Evolutionary conservation across 2,113 vertebrate genomes (phyloP), one percentile per base, ranked within the genome.

Genomic region (Sisor rabdophorus): DNA sequence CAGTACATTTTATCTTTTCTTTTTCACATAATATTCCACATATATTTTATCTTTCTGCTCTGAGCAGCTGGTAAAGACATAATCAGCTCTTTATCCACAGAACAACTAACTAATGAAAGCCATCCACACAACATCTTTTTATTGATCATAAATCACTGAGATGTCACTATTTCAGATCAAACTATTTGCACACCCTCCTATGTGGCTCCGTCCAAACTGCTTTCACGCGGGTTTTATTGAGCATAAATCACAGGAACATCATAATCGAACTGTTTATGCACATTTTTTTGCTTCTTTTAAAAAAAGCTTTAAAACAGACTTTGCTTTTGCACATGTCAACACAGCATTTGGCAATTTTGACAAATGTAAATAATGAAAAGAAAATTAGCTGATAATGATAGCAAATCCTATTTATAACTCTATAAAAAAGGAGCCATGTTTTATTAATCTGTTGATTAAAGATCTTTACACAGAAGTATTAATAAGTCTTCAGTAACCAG

Each of bases 71-170:
- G 60, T 72, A 77, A 73, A 72, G 76, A 80, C 61, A 75, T 80
- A 80, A 79, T 81, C 84, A 84, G 78, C 65, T 60, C 85, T 81
- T 24, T 87, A 85, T 84, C 85, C 83, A 85, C 82, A 85, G 85
- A 89, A 80, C 80, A 85, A 83, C 86, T 82, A 83, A 36, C 77
- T 92, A 91, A 92, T 92, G 82, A 87, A 90, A 91, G 89, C 88
- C 91, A 92, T 85, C 84, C 85, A 83, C 85, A 85, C 84, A 73
- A 79, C 81, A 54, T 83, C 7, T 80, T 89, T 89, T 88, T 85
- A 89, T 84, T 89, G 85, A 81, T 77, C 85, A 78, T 89, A 89
- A 91, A 90, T 91, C 89, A 90, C 88, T 76, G 65, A 65, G 63
- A 71, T 63, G 74, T 81, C 82, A 80, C 73, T 72, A n/a, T n/a